phyloP scores from a whole-genome alignment of 1,140 invertebrate genomes.

The Drosophila athabasca region DNA sequence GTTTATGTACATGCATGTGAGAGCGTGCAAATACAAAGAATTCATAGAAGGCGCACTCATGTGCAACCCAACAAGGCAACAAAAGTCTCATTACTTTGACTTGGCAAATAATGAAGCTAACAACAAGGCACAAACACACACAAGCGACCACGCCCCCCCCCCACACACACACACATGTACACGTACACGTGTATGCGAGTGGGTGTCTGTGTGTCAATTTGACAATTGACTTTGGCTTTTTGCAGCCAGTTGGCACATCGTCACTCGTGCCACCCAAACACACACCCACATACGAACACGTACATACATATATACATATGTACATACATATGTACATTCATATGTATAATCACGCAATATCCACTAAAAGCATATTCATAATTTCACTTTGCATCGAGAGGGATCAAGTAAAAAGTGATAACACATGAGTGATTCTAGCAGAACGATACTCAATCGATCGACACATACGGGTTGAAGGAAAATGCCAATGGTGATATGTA shows the following conservation, averaged over 20 bases:
- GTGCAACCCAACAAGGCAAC: constrained; percentile 79
- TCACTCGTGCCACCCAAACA: constrained; percentile 12
- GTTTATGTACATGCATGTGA: constrained; percentile 13
- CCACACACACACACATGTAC: constrained; percentile 1
- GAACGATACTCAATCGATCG: too few relatives aligned
- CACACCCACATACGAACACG: neutral
- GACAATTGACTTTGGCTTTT: constrained; percentile 68
- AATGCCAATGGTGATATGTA: too few relatives aligned
- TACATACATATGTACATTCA: too few relatives aligned
- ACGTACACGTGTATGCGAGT: too few relatives aligned
- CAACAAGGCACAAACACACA: constrained; percentile 37
- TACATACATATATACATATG: too few relatives aligned
- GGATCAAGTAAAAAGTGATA: too few relatives aligned
- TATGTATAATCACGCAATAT: too few relatives aligned
- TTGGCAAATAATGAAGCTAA: constrained; percentile 80
- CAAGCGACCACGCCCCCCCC: neutral
- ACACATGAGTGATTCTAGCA: too few relatives aligned
- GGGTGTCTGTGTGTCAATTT: constrained; percentile 45
- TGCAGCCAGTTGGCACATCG: constrained; percentile 17
- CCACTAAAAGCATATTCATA: too few relatives aligned
- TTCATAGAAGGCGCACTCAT: constrained; percentile 74
- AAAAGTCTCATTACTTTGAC: constrained; percentile 82
- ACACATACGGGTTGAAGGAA: too few relatives aligned
- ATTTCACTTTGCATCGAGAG: too few relatives aligned
- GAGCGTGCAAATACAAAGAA: constrained; percentile 60